Conservation (phyloP, 2,113 vertebrate species). For the Zosterops hypoxanthus region DNA sequence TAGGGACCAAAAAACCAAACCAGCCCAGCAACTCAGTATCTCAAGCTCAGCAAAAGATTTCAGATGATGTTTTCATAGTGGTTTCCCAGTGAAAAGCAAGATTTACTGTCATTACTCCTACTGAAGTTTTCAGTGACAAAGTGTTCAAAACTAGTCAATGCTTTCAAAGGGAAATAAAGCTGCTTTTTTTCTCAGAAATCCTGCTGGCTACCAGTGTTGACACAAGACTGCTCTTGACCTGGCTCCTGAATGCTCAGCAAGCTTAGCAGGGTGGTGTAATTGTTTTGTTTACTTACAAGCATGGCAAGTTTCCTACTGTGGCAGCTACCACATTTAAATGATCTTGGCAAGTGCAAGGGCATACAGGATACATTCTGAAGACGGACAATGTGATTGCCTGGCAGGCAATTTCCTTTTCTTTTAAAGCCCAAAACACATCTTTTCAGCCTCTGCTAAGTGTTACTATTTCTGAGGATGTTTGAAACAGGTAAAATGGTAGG, state of each 20-base stretch:
- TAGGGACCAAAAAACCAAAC: neutral
- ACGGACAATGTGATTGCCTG: conserved; percentile 16
- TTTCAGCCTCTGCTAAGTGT: conserved; percentile 27
- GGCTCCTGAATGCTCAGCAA: conserved; percentile 29
- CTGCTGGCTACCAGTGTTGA: conserved; percentile 39
- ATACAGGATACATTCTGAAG: neutral
- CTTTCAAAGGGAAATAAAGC: conserved; percentile 32
- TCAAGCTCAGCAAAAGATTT: neutral
- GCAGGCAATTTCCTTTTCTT: conserved; percentile 2
- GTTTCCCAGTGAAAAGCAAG: neutral
- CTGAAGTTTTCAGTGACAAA: conserved; percentile 2
- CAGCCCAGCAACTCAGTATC: neutral
- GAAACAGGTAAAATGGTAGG: conserved; percentile 1
- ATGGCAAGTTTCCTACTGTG: neutral
- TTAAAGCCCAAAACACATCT: neutral
- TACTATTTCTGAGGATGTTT: neutral
- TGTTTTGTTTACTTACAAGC: conserved; percentile 48
- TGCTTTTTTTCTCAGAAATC: conserved; percentile 9
- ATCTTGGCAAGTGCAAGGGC: neutral
- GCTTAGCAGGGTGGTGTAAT: conserved; percentile 16
- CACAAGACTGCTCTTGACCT: neutral
- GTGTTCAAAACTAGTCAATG: neutral
- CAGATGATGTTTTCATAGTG: neutral
- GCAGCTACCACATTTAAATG: conserved; percentile 45
- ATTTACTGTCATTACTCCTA: neutral